Conservation (phyloP, 2,797 vertebrate genomes). For the Enteromius thamalakanensis region DNA sequence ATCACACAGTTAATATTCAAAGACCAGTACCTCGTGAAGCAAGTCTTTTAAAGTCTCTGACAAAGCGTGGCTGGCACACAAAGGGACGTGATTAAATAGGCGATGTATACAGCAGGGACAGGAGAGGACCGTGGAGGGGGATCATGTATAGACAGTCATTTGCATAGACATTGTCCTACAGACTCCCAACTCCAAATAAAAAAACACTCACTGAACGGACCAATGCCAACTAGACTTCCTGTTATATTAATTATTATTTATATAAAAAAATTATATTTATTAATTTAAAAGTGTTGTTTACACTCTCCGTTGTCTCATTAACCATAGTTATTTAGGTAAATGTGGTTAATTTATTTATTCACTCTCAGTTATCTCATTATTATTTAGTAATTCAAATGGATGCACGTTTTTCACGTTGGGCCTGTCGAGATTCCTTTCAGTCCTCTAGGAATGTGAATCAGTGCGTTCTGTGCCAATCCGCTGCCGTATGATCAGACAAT, state of each 20-base stretch:
- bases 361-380: neutral
- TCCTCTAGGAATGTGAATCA: neutral
- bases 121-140: constrained; percentile 68
- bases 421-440: neutral
- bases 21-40: constrained; percentile 75
- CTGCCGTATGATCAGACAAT: neutral
- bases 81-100: constrained; percentile 73
- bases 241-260: neutral
- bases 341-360: neutral
- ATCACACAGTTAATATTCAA: constrained; percentile 85
- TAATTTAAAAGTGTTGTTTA: neutral
- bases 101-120: constrained; percentile 74
- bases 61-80: constrained; percentile 77
- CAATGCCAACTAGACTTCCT: neutral
- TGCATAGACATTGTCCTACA: constrained; percentile 67
- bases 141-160: constrained; percentile 75
- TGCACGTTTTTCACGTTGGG: neutral
- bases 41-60: constrained; percentile 77
- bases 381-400: neutral
- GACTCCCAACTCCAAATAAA: constrained; percentile 50
- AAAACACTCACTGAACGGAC: constrained; percentile 48
- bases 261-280: neutral
- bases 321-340: neutral
- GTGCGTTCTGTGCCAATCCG: neutral
- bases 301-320: neutral